A percentile compares a stretch with the other conserved stretches of the same genome.
Evolutionary conservation across 2,797 vertebrate species (phyloP).

Genomic region (Dallia pectoralis): DNA sequence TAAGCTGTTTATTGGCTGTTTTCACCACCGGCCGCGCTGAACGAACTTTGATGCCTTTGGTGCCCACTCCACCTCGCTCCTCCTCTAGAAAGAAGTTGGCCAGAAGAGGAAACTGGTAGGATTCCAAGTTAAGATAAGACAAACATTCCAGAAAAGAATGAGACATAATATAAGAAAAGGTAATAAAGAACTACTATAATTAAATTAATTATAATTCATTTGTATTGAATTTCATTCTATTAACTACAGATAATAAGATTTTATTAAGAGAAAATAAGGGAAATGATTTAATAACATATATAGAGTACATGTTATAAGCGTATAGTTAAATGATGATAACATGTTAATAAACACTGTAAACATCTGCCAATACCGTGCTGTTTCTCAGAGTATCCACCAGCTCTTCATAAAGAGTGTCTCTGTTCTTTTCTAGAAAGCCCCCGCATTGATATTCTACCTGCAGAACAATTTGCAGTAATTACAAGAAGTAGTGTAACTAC

Average conservation of each 20-base stretch:
- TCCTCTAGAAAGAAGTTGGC: slow-evolving; percentile 88
- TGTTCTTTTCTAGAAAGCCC: slow-evolving; percentile 98
- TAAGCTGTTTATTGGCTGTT: slow-evolving; percentile 86
- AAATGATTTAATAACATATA: neutral
- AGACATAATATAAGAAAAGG: neutral
- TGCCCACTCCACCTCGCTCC: slow-evolving; percentile 54
- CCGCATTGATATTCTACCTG: slow-evolving; percentile 95
- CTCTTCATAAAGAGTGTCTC: slow-evolving; percentile 91
- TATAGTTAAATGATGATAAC: neutral
- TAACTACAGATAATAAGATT: too few relatives aligned
- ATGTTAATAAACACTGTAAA: slow-evolving; percentile 1
- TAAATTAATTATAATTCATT: too few relatives aligned
- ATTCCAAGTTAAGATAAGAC: slow-evolving; percentile 22
- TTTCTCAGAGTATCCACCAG: slow-evolving; percentile 84
- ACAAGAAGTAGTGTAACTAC: too few relatives aligned
- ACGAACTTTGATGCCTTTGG: slow-evolving; percentile 79
- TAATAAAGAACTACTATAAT: too few relatives aligned
- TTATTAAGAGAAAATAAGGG: neutral
- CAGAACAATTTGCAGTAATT: slow-evolving; percentile 13
- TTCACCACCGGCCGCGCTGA: slow-evolving; percentile 85
- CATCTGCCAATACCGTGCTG: slow-evolving; percentile 82
- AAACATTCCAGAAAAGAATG: slow-evolving; percentile 8
- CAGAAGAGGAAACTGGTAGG: slow-evolving; percentile 83
- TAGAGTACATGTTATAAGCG: neutral
- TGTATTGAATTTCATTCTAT: too few relatives aligned